Conservation (phyloP, 1,140 invertebrate genomes). For the Nomia melanderi region DNA sequence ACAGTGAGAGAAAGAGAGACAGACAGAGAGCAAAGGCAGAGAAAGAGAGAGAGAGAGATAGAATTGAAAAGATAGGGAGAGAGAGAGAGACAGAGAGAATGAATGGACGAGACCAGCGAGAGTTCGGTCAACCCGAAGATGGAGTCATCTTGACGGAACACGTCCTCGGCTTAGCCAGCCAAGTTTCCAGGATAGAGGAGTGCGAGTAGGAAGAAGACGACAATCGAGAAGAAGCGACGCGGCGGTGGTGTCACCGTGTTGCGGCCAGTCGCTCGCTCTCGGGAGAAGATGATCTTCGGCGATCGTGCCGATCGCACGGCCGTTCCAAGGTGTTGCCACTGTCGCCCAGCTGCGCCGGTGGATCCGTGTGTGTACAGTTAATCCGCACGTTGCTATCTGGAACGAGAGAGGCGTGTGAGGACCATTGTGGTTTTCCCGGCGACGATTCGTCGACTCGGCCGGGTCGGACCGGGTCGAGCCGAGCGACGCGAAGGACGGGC, state of each 20-base stretch:
- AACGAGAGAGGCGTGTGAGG: no score
- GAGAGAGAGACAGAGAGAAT: not conserved
- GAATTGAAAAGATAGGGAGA: not conserved
- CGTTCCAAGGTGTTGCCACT: not conserved
- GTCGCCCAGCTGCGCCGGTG: not conserved
- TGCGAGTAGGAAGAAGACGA: conserved; percentile 45
- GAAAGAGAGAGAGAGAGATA: not conserved
- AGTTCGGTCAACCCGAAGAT: conserved; percentile 41
- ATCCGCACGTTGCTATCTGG: conserved; percentile 42
- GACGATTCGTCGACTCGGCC: no score
- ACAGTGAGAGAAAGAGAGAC: not conserved
- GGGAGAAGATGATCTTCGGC: not conserved
- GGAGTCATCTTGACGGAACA: conserved; percentile 38
- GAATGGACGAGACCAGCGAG: conserved; percentile 55
- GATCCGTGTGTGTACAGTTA: not conserved
- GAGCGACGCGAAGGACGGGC: not conserved
- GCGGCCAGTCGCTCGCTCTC: no score
- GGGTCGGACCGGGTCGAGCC: no score
- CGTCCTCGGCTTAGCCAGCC: conserved; percentile 16
- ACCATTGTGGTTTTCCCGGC: no score
- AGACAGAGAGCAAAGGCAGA: conserved; percentile 4
- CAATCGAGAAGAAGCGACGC: conserved; percentile 44
- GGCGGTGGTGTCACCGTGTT: conserved; percentile 5
- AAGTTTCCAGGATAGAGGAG: conserved; percentile 53
- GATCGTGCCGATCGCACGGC: not conserved